phyloP scores from a whole-genome alignment of 2,797 vertebrate species.

The Poeciliopsis turneri region DNA sequence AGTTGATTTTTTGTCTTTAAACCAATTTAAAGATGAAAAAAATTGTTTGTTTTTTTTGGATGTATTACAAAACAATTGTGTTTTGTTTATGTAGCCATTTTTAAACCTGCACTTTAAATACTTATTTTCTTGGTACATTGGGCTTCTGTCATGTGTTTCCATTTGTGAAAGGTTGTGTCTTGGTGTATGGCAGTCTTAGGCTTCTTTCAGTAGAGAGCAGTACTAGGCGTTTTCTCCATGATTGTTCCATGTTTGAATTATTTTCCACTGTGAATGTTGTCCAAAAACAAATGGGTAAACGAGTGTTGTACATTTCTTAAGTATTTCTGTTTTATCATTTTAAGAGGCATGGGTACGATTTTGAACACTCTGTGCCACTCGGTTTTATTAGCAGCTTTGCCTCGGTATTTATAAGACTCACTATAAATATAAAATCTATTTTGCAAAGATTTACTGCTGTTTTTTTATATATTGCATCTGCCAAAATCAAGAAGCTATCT shows the following conservation, averaged over 20 bases:
- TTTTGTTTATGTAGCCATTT: constrained; percentile 13
- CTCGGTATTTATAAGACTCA: constrained; percentile 1
- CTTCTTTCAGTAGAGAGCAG: background rate
- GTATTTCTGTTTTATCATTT: background rate
- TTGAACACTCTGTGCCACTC: constrained; percentile 2
- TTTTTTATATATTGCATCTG: constrained; percentile 33
- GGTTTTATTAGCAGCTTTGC: constrained; percentile 7
- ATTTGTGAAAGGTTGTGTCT: constrained; percentile 2
- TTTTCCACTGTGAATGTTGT: constrained; percentile 60
- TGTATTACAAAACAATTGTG: background rate
- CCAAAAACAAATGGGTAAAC: constrained; percentile 15
- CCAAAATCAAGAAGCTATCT: constrained; percentile 29
- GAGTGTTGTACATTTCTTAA: constrained; percentile 9
- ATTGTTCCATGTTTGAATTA: constrained; percentile 4
- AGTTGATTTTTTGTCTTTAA: background rate
- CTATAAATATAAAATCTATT: constrained; percentile 6
- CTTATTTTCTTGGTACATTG: constrained; percentile 27
- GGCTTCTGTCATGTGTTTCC: constrained; percentile 9
- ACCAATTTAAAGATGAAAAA: background rate
- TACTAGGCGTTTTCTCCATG: background rate
- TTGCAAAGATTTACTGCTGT: constrained; percentile 12
- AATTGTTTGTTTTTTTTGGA: too few relatives aligned
- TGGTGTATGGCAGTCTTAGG: constrained; percentile 1
- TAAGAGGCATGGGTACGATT: background rate
- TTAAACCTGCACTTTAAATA: constrained; percentile 67